Evolutionary conservation across 2,797 vertebrate species (phyloP), one percentile per base, ranked within the genome.

Genomic region (Amphiprion clarkii): DNA sequence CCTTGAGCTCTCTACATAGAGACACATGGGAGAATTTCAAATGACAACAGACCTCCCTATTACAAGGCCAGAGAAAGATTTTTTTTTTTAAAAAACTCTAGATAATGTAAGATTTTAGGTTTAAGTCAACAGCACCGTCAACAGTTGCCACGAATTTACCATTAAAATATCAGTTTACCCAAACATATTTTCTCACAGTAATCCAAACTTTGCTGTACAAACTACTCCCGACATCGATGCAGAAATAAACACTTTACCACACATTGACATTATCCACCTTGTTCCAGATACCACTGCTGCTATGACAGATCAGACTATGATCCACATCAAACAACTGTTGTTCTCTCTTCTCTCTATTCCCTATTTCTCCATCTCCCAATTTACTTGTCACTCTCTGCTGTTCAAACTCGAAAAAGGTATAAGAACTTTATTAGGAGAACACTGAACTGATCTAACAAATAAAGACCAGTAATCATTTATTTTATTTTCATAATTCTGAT

Each of bases 141-240:
- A 6, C 42, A 46, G 42, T 54, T 42, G 10, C 27, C 9, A 57
- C 2, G 5, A 23, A 25, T 57, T 63, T 63, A 46, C 27, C 46
- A 11, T 62, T 13, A 57, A 8, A 33, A 33, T 7, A 33, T 8
- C 33, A 33, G 7, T 68, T 55, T 40, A 49, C 42, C 19, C 14
- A 31, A 60, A 61, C 31, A 33, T 27, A 52, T 51, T 48, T 68
- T 19, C 2, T 75, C n/a, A 57, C 46, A 63, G 2, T 52, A 29
- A 67, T 62, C 27, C 16, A 51, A 14, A 51, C n/a, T 19, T n/a
- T 42, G 46, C n/a, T 51, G 53, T 61, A 27, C 17, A 66, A 71
- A 46, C 12, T 40, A 33, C 72, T 53, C 57, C 31, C 58, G 3
- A 39, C n/a, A 49, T 59, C n/a, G 44, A 13, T 49, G 7, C n/a